These are phyloP conservation scores for Tiaroga cobitis DNA, from an alignment of 2,797 vertebrate genomes.

Conservation along the genomic window DNA sequence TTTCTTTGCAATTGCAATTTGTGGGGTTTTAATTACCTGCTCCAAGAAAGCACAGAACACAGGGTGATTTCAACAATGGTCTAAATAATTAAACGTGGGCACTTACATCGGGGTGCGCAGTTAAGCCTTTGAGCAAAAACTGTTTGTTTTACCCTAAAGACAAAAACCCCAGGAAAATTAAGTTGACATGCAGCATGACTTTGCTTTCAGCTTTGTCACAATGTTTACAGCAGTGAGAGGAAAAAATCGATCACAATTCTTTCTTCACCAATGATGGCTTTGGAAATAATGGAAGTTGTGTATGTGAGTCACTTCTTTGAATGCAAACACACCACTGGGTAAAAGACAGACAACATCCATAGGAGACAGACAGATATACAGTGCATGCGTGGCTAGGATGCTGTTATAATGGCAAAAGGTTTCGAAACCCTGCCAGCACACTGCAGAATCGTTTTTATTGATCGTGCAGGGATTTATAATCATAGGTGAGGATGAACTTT, in stretches of 20 bases:
- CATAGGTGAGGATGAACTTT: conserved; percentile 56
- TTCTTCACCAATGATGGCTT: conserved; percentile 42
- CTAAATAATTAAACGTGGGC: background rate
- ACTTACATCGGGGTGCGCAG: background rate
- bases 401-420: conserved; percentile 59
- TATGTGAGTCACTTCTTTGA: conserved; percentile 33
- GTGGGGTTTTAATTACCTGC: conserved; percentile 18
- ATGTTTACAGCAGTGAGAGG: conserved; percentile 63
- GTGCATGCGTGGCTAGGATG: conserved; percentile 60
- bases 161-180: conserved; percentile 54
- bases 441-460: conserved; percentile 70
- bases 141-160: conserved; percentile 29
- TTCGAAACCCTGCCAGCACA: conserved; percentile 61
- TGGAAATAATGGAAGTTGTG: conserved; percentile 53
- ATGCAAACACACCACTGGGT: conserved; percentile 55
- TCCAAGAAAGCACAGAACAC: conserved; percentile 14
- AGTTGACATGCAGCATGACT: conserved; percentile 58
- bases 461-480: conserved; percentile 65
- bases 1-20: background rate
- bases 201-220: conserved; percentile 46
- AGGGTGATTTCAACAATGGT: conserved; percentile 17
- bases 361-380: conserved; percentile 52
- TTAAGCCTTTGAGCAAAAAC: conserved; percentile 4
- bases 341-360: conserved; percentile 47
- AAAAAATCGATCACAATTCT: conserved; percentile 64